A percentile compares a stretch with the other conserved stretches of the same genome.
Conservation (phyloP, 2,888 invertebrate genomes). For the Panzeria rudis region DNA sequence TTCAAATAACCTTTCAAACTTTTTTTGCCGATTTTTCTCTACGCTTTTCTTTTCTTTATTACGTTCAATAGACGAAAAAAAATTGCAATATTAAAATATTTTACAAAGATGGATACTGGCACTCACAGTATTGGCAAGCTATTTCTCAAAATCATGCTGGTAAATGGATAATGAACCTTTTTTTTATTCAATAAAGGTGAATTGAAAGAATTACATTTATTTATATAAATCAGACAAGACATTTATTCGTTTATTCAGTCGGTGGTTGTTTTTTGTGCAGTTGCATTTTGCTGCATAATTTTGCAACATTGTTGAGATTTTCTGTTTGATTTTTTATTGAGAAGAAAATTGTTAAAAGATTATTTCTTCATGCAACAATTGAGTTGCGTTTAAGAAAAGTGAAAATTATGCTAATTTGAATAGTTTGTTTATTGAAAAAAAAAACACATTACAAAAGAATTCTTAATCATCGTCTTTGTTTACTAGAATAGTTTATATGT, state of each 20-base stretch:
- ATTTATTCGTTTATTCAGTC: slow-evolving; percentile 2
- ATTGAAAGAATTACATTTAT: slow-evolving; percentile 39
- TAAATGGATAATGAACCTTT: slow-evolving; percentile 45
- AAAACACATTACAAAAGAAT: not conserved
- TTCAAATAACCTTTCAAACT: slow-evolving; percentile 28
- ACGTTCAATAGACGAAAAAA: not conserved
- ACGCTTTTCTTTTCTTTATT: not conserved
- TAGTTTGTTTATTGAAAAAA: slow-evolving; percentile 9
- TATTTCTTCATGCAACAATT: slow-evolving; percentile 27
- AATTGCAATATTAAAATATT: slow-evolving; percentile 48
- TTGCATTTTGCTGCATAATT: slow-evolving; percentile 52
- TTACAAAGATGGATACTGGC: slow-evolving; percentile 24
- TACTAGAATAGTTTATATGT: not conserved
- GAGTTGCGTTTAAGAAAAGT: slow-evolving; percentile 43
- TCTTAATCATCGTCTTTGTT: not conserved
- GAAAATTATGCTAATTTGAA: slow-evolving; percentile 54
- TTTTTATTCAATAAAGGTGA: slow-evolving; percentile 42
- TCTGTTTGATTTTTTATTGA: not conserved
- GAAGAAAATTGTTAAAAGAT: slow-evolving; percentile 54
- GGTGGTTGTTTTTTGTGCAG: not conserved
- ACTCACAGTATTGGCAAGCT: slow-evolving; percentile 42
- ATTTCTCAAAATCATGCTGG: slow-evolving; percentile 51
- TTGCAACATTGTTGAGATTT: slow-evolving; percentile 51
- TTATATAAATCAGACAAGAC: slow-evolving; percentile 43
- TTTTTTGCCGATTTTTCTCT: slow-evolving; percentile 20